Percentiles rank a stretch among this genome's conserved stretches.
phyloP scores from a whole-genome alignment of 1,140 invertebrate species.

The Hydropsyche tenuis region DNA sequence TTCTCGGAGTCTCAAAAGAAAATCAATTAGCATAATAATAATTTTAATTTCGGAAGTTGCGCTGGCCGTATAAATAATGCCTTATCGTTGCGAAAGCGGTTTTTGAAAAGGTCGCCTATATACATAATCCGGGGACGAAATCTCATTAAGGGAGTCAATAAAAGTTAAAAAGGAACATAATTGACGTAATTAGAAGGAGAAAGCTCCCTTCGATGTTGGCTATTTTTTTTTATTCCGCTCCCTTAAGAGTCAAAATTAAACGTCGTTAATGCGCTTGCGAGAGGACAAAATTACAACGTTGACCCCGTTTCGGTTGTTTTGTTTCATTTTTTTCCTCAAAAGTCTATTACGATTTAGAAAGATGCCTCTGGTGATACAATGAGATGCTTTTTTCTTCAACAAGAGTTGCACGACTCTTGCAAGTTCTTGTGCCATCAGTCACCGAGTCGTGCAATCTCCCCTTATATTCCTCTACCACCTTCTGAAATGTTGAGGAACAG shows the following conservation, averaged over 20 bases:
- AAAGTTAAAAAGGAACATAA: constrained; percentile 26
- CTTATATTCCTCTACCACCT: too few relatives aligned
- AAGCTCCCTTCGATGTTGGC: constrained; percentile 15
- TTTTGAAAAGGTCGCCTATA: constrained; percentile 5
- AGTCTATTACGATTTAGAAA: too few relatives aligned
- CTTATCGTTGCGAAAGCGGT: constrained; percentile 8
- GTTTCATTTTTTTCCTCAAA: too few relatives aligned
- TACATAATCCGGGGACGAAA: constrained; percentile 6
- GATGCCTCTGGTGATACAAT: too few relatives aligned
- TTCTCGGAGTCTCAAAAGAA: background rate
- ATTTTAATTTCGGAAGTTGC: background rate
- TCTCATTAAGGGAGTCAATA: constrained; percentile 26
- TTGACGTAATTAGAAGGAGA: constrained; percentile 24
- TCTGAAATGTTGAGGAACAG: too few relatives aligned
- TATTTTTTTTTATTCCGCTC: background rate
- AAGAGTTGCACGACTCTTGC: too few relatives aligned
- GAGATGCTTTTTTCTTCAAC: too few relatives aligned
- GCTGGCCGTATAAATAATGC: background rate
- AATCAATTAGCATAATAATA: background rate
- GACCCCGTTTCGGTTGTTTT: background rate
- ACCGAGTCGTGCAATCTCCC: too few relatives aligned
- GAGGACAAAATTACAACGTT: background rate
- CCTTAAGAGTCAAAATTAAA: constrained; percentile 8
- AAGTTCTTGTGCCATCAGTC: too few relatives aligned
- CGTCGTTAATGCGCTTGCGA: constrained; percentile 14